A percentile compares a stretch with the other conserved stretches of the same genome.
Conservation (phyloP, 2,888 invertebrate species). For the Aromia moschata region DNA sequence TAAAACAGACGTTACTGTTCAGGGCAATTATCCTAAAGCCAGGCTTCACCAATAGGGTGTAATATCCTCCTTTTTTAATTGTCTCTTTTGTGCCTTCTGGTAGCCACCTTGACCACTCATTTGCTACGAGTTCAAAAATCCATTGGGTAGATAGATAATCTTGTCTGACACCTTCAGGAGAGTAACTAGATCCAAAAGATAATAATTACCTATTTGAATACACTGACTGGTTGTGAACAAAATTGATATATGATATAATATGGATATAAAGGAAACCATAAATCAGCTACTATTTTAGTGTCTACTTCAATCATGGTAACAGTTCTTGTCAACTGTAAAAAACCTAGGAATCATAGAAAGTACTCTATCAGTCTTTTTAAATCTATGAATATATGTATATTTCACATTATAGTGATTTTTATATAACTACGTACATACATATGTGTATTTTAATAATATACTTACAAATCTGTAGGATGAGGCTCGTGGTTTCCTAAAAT, state of each 20-base stretch:
- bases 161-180: slow-evolving; percentile 38
- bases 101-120: slow-evolving; percentile 79
- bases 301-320: background rate
- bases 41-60: slow-evolving; percentile 72
- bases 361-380: no score
- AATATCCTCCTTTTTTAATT: slow-evolving; percentile 78
- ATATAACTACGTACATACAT: no score
- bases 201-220: no score
- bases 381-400: no score
- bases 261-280: no score
- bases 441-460: no score
- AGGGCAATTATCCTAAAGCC: slow-evolving; percentile 81
- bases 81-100: slow-evolving; percentile 70
- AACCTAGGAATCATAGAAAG: no score
- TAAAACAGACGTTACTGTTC: slow-evolving; percentile 84
- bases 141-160: slow-evolving; percentile 69
- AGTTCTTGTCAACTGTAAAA: background rate
- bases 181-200: slow-evolving; percentile 44
- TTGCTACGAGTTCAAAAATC: slow-evolving; percentile 78
- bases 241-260: no score
- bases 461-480: slow-evolving; percentile 55
- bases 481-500: slow-evolving; percentile 76
- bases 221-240: no score
- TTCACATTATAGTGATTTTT: no score
- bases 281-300: no score